phyloP scores from a whole-genome alignment of 2,113 vertebrate genomes.

The Pseudolaguvia tuberculata region DNA sequence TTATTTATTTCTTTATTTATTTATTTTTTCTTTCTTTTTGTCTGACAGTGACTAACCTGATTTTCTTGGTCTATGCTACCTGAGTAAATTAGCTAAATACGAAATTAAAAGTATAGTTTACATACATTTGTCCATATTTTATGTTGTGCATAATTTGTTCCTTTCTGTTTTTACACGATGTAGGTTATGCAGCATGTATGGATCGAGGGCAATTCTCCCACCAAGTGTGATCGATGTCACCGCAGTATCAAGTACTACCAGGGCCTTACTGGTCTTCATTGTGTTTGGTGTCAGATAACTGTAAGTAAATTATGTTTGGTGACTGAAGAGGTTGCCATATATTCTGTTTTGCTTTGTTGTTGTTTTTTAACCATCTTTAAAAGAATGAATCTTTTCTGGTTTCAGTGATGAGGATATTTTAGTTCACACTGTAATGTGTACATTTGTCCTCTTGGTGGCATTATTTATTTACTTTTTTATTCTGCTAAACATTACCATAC shows the following conservation, averaged over 20 bases:
- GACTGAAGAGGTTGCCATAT: background rate
- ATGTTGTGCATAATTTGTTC: too few relatives aligned
- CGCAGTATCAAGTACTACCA: constrained; percentile 95
- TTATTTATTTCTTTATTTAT: too few relatives aligned
- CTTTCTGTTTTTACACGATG: background rate
- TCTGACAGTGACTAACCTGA: background rate
- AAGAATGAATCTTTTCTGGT: background rate
- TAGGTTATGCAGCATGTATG: constrained; percentile 93
- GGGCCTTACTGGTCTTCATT: constrained; percentile 88
- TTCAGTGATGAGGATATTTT: background rate
- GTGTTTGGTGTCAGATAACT: constrained; percentile 90
- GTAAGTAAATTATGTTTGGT: constrained; percentile 71
- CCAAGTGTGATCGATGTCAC: constrained; percentile 89
- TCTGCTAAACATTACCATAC: background rate
- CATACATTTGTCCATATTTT: background rate
- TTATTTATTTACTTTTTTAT: constrained; percentile 5
- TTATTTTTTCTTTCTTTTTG: too few relatives aligned
- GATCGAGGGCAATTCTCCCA: constrained; percentile 88
- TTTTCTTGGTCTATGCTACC: too few relatives aligned
- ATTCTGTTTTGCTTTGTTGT: background rate
- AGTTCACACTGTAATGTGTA: constrained; percentile 6
- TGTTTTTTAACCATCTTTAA: background rate
- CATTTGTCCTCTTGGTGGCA: constrained; percentile 31
- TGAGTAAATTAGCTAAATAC: too few relatives aligned
- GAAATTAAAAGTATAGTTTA: background rate